phyloP scores from a whole-genome alignment of 37 sponge, comb jelly and placozoan species.

The Sycon ciliatum region DNA sequence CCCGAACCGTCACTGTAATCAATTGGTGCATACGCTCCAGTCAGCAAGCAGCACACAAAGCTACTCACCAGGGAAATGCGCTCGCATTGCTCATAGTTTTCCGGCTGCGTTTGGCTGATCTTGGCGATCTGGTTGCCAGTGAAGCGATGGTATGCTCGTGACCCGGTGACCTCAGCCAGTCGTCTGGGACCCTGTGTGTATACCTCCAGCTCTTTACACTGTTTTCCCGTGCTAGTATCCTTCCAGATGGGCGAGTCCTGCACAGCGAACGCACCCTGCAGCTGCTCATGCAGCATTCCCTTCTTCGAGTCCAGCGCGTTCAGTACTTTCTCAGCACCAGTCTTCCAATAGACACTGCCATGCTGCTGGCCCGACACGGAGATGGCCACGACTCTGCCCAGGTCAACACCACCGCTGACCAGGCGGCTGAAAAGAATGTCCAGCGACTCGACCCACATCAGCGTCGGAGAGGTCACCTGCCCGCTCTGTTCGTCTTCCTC shows the following conservation, averaged over 20 bases:
- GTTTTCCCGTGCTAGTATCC: slow-evolving; percentile 75
- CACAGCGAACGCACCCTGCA: slow-evolving; percentile 47
- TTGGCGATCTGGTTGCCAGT: too few species aligned
- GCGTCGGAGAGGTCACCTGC: slow-evolving; percentile 75
- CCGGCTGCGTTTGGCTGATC: too few species aligned
- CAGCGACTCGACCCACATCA: slow-evolving; percentile 79
- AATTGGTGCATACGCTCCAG: slow-evolving; percentile 67
- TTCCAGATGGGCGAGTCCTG: slow-evolving; percentile 83
- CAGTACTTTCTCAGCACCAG: slow-evolving; percentile 45
- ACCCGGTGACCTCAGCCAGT: slow-evolving; percentile 71
- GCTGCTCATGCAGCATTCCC: too few species aligned
- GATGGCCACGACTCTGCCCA: slow-evolving; percentile 43
- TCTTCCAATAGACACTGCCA: slow-evolving; percentile 88
- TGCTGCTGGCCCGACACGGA: slow-evolving; percentile 88
- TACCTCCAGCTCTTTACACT: slow-evolving; percentile 70
- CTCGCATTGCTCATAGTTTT: too few species aligned
- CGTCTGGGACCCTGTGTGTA: slow-evolving; percentile 49
- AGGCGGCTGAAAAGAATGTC: slow-evolving; percentile 37
- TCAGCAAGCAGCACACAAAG: slow-evolving; percentile 48
- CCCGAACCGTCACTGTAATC: slow-evolving; percentile 96
- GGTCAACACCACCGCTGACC: slow-evolving; percentile 44
- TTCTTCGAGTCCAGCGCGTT: too few species aligned
- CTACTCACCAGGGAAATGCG: too few species aligned
- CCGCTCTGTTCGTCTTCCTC: background rate
- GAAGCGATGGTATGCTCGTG: slow-evolving; percentile 87